Base-by-base conservation (phyloP, 2,888 invertebrate species). In the Tortrix viridana region DNA sequence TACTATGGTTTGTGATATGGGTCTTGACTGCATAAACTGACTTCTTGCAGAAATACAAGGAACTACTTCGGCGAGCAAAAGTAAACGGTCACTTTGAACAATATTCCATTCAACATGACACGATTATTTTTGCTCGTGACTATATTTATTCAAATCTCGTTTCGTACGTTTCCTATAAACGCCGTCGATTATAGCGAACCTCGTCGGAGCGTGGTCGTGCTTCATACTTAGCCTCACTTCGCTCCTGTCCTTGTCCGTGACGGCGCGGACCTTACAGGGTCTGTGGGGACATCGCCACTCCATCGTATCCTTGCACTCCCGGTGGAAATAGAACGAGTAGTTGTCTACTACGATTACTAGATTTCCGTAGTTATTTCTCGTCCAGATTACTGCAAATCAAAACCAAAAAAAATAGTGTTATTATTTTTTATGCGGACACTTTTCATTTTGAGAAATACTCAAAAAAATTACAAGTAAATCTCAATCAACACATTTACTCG, bases 311-410 rank as follows among this genome's bases (percentile, higher is more conserved):
- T 53, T 54, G 53, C 52, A 49, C 16, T 50, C 55, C 23, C 56
- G 46, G 12, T 64, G 66, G 22, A 54, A 64, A 55, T 61, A 66
- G 19, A 64, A 58, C 1, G 66, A 41, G 41, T 66, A 55, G 4
- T 50, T 19, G 38, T 64, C 57, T 22, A 66, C 14, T 19, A 66
- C 16, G 50, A 66, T 64, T 5, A 66, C 64, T 16, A 64, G 23
- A 20, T 58, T 66, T 37, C 66, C 66, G 19, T 18, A 57, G 5
- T 22, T 4, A 47, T 63, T 63, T 14, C 53, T 63, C 14, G 58
- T 44, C 52, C 57, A 58, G 3, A 32, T 58, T 0, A 53, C 63
- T 63, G 58, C 32, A 26, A 49, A 19, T 12, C 32, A 32, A 32
- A 3, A 3, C 12, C 12, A 32, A 12, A 12, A 3, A 32, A 12